These are phyloP conservation scores for Galeruca laticollis DNA, from an alignment of 2,888 invertebrate genomes.

Conservation along the genomic window DNA sequence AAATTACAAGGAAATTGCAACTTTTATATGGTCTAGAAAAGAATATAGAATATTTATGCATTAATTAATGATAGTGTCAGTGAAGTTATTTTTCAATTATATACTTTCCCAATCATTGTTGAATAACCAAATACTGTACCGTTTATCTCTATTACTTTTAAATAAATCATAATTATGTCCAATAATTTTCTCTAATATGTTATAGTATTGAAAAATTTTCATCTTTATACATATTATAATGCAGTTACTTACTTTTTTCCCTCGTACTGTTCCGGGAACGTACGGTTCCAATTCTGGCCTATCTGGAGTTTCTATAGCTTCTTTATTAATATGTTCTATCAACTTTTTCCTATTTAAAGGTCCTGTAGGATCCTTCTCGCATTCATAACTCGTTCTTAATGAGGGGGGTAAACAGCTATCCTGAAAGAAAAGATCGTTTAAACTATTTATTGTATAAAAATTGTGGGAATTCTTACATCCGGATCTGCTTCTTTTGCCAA, in stretches of 20 bases:
- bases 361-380: constrained; percentile 95
- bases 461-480: constrained; percentile 80
- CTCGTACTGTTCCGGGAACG: constrained; percentile 89
- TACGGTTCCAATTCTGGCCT: constrained; percentile 95
- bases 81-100: no score
- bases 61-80: no score
- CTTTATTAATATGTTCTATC: constrained; percentile 96
- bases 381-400: constrained; percentile 96
- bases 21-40: no score
- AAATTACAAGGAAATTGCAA: no score
- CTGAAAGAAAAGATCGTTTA: constrained; percentile 70
- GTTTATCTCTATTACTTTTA: no score
- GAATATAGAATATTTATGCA: no score
- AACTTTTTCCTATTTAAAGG: constrained; percentile 95
- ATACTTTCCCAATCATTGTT: no score
- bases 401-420: constrained; percentile 97
- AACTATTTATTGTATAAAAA: neutral
- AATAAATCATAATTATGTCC: no score
- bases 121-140: no score
- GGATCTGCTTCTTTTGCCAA: constrained; percentile 99
- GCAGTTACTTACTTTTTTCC: constrained; percentile 80
- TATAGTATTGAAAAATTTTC: no score
- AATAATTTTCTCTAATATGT: no score
- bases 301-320: constrained; percentile 98
- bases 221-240: neutral